These are phyloP conservation scores for Cataglyphis cursor DNA, from an alignment of 2,888 invertebrate genomes.

Conservation along the genomic window DNA sequence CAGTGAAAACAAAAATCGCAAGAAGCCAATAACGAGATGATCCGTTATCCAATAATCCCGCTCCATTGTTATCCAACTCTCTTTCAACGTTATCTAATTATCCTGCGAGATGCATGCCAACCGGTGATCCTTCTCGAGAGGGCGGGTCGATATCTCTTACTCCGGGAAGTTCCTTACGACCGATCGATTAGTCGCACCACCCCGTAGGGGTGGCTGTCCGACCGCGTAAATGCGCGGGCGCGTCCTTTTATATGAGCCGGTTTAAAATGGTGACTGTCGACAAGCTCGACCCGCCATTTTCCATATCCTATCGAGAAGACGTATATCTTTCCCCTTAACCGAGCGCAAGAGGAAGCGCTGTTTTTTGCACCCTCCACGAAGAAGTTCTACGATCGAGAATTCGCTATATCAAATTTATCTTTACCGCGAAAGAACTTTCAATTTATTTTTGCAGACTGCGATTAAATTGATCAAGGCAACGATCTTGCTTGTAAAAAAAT, in stretches of 20 bases:
- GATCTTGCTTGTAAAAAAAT: background rate
- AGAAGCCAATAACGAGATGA: background rate
- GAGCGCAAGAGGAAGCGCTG: slow-evolving; percentile 20
- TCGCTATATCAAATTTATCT: background rate
- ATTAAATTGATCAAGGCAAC: background rate
- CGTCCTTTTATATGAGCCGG: slow-evolving; percentile 59
- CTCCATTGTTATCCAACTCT: slow-evolving; percentile 29
- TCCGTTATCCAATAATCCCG: slow-evolving; percentile 18
- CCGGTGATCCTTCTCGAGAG: slow-evolving; percentile 16
- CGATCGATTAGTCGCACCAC: slow-evolving; percentile 60
- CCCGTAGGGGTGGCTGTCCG: slow-evolving; percentile 39
- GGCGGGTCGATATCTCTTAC: slow-evolving; percentile 38
- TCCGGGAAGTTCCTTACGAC: slow-evolving; percentile 43
- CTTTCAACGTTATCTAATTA: slow-evolving; percentile 43
- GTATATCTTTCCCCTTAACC: slow-evolving; percentile 35
- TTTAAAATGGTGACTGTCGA: slow-evolving; percentile 67
- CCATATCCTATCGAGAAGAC: slow-evolving; percentile 47
- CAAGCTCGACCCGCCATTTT: slow-evolving; percentile 64
- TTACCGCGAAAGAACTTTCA: background rate
- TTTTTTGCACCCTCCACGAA: slow-evolving; percentile 14
- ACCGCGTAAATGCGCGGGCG: slow-evolving; percentile 52
- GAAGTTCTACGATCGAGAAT: background rate
- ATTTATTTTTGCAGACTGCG: background rate
- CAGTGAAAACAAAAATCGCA: background rate
- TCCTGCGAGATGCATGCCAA: background rate